phyloP scores from a whole-genome alignment of 2,888 invertebrate genomes.

The Prosopocoilus inquinatus region DNA sequence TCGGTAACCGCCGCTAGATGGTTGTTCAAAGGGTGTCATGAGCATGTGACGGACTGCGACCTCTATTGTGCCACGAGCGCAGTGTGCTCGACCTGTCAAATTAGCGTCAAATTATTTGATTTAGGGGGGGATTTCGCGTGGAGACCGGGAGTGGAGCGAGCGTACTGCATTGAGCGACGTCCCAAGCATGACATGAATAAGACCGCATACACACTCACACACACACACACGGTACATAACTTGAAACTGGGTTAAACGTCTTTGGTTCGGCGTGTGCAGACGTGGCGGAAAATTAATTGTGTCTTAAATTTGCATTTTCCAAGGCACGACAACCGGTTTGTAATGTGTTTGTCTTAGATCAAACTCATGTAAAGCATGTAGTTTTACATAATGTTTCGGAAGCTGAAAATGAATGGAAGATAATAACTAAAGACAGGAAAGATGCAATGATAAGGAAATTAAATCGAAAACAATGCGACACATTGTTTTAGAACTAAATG shows the following conservation, averaged over 20 bases:
- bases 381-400: too few relatives aligned
- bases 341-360: too few relatives aligned
- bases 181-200: constrained; percentile 1
- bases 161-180: background rate
- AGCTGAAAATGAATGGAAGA: too few relatives aligned
- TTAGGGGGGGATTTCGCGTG: constrained; percentile 5
- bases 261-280: background rate
- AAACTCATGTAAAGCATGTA: too few relatives aligned
- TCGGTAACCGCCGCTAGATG: constrained; percentile 12
- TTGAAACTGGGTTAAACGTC: background rate
- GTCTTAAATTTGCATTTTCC: too few relatives aligned
- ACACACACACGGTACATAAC: background rate
- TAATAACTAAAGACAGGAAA: too few relatives aligned
- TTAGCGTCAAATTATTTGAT: constrained; percentile 7
- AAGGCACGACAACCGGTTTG: too few relatives aligned
- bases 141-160: background rate
- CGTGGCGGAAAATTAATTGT: background rate
- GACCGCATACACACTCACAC: background rate
- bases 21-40: background rate
- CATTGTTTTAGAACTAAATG: too few relatives aligned
- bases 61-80: constrained; percentile 1
- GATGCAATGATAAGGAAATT: too few relatives aligned
- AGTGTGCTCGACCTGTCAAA: constrained; percentile 2
- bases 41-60: background rate
- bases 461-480: too few relatives aligned